Percentiles rank a stretch among this genome's conserved stretches.
Evolutionary conservation across 1,140 invertebrate genomes (phyloP).

Genomic region (Caenorhabditis inopinata): DNA sequence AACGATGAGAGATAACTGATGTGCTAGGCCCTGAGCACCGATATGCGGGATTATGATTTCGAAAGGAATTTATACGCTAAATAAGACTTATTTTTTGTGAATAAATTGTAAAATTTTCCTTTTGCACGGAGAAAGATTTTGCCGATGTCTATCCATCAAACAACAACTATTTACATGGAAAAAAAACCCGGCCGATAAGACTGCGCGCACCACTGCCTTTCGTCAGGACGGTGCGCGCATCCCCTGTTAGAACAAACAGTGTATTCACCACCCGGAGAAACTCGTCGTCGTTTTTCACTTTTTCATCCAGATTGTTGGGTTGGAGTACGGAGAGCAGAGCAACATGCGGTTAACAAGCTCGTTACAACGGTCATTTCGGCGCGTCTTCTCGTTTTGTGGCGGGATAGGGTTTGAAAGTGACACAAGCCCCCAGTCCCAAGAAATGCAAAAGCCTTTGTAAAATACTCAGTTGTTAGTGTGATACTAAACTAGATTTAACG

Average conservation of each 20-base stretch:
- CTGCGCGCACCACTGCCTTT: not conserved
- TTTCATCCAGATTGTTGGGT: not conserved
- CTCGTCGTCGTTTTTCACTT: not conserved
- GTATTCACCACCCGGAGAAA: not conserved
- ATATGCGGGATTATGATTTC: too few species aligned
- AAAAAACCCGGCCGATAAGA: not conserved
- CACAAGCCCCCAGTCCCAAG: too few species aligned
- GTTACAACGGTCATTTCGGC: constrained; percentile 27
- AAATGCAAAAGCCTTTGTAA: too few species aligned
- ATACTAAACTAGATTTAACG: too few species aligned
- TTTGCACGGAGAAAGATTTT: not conserved
- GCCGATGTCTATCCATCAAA: not conserved
- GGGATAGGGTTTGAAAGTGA: not conserved
- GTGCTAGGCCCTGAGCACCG: too few species aligned
- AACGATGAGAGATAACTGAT: too few species aligned
- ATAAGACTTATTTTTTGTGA: too few species aligned
- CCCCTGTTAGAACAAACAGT: not conserved
- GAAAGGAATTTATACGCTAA: too few species aligned
- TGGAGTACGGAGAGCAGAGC: not conserved
- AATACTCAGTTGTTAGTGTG: too few species aligned
- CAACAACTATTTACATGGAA: constrained; percentile 10
- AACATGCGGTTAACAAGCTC: constrained; percentile 28
- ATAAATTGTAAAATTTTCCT: too few species aligned
- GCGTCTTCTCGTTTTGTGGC: not conserved
- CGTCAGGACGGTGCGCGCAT: not conserved